These are phyloP conservation scores for Eufriesea mexicana DNA, from an alignment of 1,140 invertebrate genomes.

Conservation along the genomic window DNA sequence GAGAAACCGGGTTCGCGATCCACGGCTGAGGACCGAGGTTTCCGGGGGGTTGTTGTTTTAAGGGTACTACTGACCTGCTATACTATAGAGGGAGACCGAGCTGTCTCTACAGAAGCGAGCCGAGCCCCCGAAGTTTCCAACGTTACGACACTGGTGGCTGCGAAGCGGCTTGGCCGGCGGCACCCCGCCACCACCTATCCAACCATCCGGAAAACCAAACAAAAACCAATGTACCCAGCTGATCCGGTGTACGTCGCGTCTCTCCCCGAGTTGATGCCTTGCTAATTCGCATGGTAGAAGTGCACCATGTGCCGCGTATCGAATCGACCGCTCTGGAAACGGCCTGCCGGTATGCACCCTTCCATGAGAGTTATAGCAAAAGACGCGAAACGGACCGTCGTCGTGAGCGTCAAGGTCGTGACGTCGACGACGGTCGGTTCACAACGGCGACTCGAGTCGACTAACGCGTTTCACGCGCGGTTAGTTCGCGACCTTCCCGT, in stretches of 20 bases:
- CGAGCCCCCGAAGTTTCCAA: conserved; percentile 79
- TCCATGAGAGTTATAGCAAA: conserved; percentile 11
- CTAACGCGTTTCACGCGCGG: conserved; percentile 3
- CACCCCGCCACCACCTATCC: conserved; percentile 79
- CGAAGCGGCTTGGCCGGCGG: conserved; percentile 80
- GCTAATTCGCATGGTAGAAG: conserved; percentile 24
- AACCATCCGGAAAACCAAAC: conserved; percentile 76
- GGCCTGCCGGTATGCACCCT: too few species aligned
- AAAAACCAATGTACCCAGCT: conserved; percentile 70
- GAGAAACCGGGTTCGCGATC: conserved; percentile 32
- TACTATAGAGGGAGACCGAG: conserved; percentile 83
- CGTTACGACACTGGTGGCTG: conserved; percentile 80
- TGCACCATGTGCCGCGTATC: too few species aligned
- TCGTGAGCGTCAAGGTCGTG: too few species aligned
- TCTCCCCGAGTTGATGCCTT: conserved; percentile 21
- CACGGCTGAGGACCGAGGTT: conserved; percentile 36
- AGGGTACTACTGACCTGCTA: conserved; percentile 84
- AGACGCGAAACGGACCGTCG: conserved; percentile 30
- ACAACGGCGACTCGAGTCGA: conserved; percentile 9
- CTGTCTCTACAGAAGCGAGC: conserved; percentile 81
- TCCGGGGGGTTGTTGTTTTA: conserved; percentile 49
- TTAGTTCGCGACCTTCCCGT: background rate
- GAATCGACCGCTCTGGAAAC: too few species aligned
- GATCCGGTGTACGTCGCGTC: conserved; percentile 41
- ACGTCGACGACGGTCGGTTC: conserved; percentile 34